Percentiles rank a stretch among this genome's conserved stretches.
Evolutionary conservation across 1,140 invertebrate genomes (phyloP).

Genomic region (Anoplophora glabripennis): DNA sequence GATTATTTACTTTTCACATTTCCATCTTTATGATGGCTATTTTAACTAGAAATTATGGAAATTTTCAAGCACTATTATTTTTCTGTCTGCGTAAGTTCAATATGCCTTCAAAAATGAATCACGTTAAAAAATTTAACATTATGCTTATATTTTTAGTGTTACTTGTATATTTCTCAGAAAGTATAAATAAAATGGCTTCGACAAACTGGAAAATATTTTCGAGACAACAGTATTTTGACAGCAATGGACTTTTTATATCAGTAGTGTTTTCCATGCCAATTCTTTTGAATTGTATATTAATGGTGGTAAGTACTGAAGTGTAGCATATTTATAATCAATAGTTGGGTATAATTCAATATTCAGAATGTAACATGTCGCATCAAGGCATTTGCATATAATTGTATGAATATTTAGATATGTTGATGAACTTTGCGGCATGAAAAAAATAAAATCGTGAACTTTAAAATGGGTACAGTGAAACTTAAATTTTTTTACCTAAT

Average conservation of each 20-base stretch:
- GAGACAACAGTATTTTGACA: slow-evolving; percentile 89
- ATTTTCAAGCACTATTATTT: slow-evolving; percentile 82
- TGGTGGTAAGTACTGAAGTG: slow-evolving; percentile 83
- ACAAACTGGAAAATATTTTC: slow-evolving; percentile 83
- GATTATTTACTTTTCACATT: slow-evolving; percentile 71
- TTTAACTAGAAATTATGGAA: slow-evolving; percentile 78
- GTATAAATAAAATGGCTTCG: slow-evolving; percentile 82
- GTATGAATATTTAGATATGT: background rate
- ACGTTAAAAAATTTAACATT: too few species aligned
- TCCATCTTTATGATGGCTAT: slow-evolving; percentile 73
- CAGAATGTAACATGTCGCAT: too few species aligned
- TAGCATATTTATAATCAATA: background rate
- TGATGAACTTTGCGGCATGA: background rate
- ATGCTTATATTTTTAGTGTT: slow-evolving; percentile 63
- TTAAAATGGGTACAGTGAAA: too few species aligned
- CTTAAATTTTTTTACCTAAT: background rate
- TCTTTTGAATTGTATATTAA: slow-evolving; percentile 85
- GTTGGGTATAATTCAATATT: too few species aligned
- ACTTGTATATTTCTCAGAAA: slow-evolving; percentile 83
- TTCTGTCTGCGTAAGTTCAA: slow-evolving; percentile 71
- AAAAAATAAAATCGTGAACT: background rate
- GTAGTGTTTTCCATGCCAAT: slow-evolving; percentile 87
- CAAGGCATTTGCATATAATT: slow-evolving; percentile 2
- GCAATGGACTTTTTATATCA: slow-evolving; percentile 88
- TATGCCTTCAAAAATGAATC: too few species aligned